Conservation (phyloP, 2,113 vertebrate genomes). For the Pipra filicauda region DNA sequence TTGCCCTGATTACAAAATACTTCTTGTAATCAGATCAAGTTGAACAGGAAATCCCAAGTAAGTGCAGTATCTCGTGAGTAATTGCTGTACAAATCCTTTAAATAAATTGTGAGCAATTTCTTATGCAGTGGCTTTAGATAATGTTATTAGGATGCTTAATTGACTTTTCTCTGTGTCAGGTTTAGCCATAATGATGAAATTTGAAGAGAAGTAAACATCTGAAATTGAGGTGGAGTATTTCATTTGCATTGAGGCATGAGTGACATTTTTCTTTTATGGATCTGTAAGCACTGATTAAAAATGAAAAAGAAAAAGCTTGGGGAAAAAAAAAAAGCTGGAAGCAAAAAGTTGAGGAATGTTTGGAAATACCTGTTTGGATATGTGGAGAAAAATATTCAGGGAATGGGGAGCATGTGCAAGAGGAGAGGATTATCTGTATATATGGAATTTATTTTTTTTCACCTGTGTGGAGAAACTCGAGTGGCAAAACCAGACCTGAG, state of each 20-base stretch:
- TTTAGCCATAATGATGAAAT: background rate
- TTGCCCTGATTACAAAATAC: slow-evolving; percentile 33
- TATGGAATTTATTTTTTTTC: background rate
- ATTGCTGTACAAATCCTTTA: slow-evolving; percentile 30
- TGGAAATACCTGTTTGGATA: background rate
- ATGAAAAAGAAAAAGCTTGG: background rate
- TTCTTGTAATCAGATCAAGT: slow-evolving; percentile 53
- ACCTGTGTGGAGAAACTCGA: background rate
- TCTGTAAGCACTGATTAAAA: background rate
- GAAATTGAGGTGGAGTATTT: background rate
- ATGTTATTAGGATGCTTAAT: slow-evolving; percentile 33
- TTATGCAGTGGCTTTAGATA: slow-evolving; percentile 5
- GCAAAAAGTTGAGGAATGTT: background rate
- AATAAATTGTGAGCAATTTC: slow-evolving; percentile 32
- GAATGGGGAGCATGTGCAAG: background rate
- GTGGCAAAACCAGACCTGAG: background rate
- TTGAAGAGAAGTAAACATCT: background rate
- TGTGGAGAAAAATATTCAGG: background rate
- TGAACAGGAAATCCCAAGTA: slow-evolving; percentile 41
- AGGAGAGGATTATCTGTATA: background rate
- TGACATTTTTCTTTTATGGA: background rate
- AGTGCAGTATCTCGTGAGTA: background rate
- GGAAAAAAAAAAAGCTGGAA: rapidly evolving
- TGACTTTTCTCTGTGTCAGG: background rate
- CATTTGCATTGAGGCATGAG: background rate